These are phyloP conservation scores for Rhabdornis inornatus DNA, from an alignment of 2,113 vertebrate species.

Conservation along the genomic window DNA sequence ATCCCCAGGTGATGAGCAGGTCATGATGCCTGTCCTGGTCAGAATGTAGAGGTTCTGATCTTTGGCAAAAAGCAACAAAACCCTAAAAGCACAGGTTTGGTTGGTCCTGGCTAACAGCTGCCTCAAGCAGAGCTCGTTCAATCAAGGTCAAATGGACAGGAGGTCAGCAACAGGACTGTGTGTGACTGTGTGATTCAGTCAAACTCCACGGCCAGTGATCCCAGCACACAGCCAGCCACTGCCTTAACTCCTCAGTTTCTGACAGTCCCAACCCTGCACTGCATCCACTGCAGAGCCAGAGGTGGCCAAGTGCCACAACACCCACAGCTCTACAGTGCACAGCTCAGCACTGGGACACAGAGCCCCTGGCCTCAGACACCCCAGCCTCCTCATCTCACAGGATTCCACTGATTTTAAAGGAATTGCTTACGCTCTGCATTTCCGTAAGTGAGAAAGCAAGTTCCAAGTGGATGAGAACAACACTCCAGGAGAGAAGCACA, in stretches of 20 bases:
- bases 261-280: not conserved
- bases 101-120: not conserved
- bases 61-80: not conserved
- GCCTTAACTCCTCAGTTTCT: not conserved
- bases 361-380: not conserved
- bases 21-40: not conserved
- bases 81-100: not conserved
- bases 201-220: not conserved
- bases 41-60: not conserved
- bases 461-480: not conserved
- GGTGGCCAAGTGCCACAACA: not conserved
- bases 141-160: accelerated
- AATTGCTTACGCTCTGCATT: not conserved
- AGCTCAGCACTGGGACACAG: not conserved
- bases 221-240: not conserved
- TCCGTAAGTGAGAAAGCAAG: not conserved
- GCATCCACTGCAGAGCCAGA: not conserved
- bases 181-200: accelerated
- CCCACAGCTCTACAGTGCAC: not conserved
- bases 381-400: not conserved
- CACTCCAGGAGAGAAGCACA: not conserved
- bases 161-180: not conserved
- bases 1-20: not conserved
- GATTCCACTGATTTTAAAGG: not conserved
- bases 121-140: not conserved